Evolutionary conservation across 2,888 invertebrate species (phyloP), one percentile per base, ranked within the genome.

Genomic region (Eupeodes latifasciatus): DNA sequence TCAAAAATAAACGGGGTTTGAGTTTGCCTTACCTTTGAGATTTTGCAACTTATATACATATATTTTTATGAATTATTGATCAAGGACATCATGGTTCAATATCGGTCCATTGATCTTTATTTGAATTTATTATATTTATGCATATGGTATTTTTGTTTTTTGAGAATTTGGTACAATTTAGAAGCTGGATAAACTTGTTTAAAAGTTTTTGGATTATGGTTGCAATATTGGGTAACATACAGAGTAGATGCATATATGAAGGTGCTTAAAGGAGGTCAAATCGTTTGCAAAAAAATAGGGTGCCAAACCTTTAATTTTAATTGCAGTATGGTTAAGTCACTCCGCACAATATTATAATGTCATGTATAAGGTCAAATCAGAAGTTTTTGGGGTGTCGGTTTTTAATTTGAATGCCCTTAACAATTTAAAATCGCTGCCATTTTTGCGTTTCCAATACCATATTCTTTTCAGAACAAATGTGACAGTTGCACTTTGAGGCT

Each of bases 61-160:
- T 40, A 40, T 5, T 47, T 19, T 53, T 71, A 40, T 71, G 55
- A 59, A 75, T 51, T 77, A 71, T 72, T 77, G 16, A 82, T 77
- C 82, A 82, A 82, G 82, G 82, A 82, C 82, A 77, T 66, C 82
- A 77, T 66, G 71, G 71, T 66, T 77, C 62, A 77, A 77, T 82
- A 77, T 82, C 71, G 77, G 64, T 66, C 27, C 57, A 14, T 77
- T 40, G 64, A 72, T 82, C 57, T 64, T 19, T 44, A 51, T 67
- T 62, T 40, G 12, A 6, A 44, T 44, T 59, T 49, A 49, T 27
- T 27, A 6, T 49, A 27, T 75, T 66, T 59, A 12, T 71, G 55
- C 19, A 71, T 57, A 40, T 40, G 3, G 40, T 57, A 19, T 27
- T 53, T 66, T 44, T 3, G 4, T 16, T 27, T 16, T 44, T 62